A percentile compares a stretch with the other conserved stretches of the same genome.
Conservation (phyloP, 2,888 invertebrate species). For the Keiferia lycopersicella region DNA sequence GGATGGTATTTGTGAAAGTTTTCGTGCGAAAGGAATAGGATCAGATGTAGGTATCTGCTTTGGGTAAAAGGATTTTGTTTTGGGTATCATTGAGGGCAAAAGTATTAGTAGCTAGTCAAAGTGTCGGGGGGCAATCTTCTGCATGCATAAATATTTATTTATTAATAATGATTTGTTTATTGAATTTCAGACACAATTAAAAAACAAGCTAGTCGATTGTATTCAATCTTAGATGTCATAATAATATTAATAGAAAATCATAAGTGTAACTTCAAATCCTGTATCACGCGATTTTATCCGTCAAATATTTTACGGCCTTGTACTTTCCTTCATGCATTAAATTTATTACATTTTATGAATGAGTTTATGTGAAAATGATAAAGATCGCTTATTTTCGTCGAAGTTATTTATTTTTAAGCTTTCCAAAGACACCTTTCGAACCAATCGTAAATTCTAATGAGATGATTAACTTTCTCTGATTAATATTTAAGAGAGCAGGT, state of each 20-base stretch:
- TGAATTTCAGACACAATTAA: too few relatives aligned
- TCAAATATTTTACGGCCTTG: neutral
- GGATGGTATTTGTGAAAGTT: slow-evolving; percentile 6
- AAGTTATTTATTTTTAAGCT: neutral
- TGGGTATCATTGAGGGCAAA: too few relatives aligned
- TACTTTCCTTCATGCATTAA: neutral
- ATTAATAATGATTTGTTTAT: too few relatives aligned
- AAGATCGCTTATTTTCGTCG: neutral
- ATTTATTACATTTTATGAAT: neutral
- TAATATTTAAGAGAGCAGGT: neutral
- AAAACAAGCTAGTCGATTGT: too few relatives aligned
- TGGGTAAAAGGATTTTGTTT: neutral
- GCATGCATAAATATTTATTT: too few relatives aligned
- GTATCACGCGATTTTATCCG: neutral
- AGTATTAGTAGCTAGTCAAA: too few relatives aligned
- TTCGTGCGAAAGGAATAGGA: neutral
- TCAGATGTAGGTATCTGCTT: neutral
- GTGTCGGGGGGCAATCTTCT: too few relatives aligned
- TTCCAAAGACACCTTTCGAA: neutral
- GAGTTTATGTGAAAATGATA: slow-evolving; percentile 8
- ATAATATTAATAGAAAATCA: too few relatives aligned
- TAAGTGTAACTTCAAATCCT: too few relatives aligned
- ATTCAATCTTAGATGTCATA: too few relatives aligned
- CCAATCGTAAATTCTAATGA: neutral
- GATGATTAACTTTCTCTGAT: slow-evolving; percentile 12